Percentiles rank a stretch among this genome's conserved stretches.
Conservation (phyloP, 1,140 invertebrate species). For the Polypedilum pembai region DNA sequence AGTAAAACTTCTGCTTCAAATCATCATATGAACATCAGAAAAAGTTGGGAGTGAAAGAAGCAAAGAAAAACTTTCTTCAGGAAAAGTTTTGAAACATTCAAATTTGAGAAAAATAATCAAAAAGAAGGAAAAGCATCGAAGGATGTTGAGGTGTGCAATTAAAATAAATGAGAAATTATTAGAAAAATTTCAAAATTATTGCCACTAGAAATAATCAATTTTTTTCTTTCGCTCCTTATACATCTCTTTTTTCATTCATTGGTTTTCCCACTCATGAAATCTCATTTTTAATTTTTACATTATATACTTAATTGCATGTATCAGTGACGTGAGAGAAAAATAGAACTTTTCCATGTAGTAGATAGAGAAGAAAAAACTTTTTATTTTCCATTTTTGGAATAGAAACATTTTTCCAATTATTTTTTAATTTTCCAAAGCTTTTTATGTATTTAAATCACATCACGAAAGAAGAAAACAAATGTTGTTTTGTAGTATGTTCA, state of each 20-base stretch:
- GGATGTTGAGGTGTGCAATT: background rate
- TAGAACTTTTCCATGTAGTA: background rate
- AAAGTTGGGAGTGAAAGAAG: background rate
- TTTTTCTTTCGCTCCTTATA: background rate
- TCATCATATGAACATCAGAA: background rate
- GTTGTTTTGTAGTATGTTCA: background rate
- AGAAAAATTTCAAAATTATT: background rate
- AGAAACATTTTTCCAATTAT: background rate
- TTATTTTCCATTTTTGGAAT: background rate
- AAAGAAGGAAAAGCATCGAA: background rate
- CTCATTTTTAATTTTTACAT: background rate
- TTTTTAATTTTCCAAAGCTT: background rate
- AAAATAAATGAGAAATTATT: background rate
- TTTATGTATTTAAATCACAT: background rate
- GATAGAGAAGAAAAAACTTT: background rate
- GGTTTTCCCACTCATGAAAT: background rate
- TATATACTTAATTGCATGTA: background rate
- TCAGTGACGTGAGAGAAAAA: background rate
- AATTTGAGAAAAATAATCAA: background rate
- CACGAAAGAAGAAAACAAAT: background rate
- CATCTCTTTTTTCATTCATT: background rate
- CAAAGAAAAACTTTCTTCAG: background rate
- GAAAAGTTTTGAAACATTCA: background rate
- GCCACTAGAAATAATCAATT: background rate
- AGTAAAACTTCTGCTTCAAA: background rate